These are phyloP conservation scores for Darevskia mixta DNA, from an alignment of 2,797 vertebrate genomes.

Conservation along the genomic window DNA sequence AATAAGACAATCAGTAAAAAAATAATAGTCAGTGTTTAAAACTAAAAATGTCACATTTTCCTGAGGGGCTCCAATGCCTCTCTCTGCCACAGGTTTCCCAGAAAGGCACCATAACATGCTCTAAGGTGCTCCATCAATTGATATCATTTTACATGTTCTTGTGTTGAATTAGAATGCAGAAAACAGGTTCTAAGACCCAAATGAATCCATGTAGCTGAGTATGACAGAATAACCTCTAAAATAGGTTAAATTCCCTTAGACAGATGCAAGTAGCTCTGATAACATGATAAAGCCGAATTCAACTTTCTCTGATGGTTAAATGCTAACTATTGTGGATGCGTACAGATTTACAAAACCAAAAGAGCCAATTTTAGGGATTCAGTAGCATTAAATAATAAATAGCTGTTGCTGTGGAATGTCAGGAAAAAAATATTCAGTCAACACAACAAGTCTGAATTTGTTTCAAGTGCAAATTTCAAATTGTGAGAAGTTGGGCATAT, in stretches of 20 bases:
- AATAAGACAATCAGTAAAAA: too few species aligned
- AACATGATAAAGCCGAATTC: background rate
- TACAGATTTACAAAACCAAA: background rate
- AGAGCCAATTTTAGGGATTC: background rate
- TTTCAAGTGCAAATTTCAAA: slow-evolving; percentile 37
- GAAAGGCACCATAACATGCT: background rate
- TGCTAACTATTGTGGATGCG: background rate
- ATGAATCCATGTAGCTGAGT: background rate
- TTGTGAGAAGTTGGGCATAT: background rate
- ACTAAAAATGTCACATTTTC: too few species aligned
- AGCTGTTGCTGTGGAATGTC: background rate
- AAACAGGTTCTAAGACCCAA: background rate
- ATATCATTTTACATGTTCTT: background rate
- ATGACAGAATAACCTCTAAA: background rate
- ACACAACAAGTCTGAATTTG: background rate
- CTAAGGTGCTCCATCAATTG: background rate
- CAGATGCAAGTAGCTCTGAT: background rate
- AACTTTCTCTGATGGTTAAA: background rate
- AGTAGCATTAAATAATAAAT: background rate
- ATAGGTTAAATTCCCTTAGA: background rate
- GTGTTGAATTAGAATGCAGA: background rate
- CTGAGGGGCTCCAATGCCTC: too few species aligned
- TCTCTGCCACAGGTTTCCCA: too few species aligned
- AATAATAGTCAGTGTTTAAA: too few species aligned
- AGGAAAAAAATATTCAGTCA: background rate